Percentiles rank a stretch among this genome's conserved stretches.
Evolutionary conservation across 1,140 invertebrate genomes (phyloP).

Genomic region (Drosophila parabipectinata): DNA sequence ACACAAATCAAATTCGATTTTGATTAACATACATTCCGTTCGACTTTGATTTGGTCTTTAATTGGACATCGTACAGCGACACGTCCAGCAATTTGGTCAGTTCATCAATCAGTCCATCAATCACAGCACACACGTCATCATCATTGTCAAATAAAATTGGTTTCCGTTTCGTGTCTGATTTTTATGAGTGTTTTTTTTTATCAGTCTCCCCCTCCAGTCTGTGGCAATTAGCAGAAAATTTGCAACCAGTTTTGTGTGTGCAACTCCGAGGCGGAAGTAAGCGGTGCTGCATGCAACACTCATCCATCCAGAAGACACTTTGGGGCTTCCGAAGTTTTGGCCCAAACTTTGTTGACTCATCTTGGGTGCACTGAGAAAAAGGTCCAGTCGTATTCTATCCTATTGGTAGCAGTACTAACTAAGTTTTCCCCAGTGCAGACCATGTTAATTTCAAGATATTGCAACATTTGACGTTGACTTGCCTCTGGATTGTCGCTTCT

Average conservation of each 20-base stretch:
- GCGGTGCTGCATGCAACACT: conserved; percentile 30
- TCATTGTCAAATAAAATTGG: conserved; percentile 55
- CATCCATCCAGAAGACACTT: conserved; percentile 26
- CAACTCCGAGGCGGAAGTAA: conserved; percentile 7
- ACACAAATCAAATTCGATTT: conserved; percentile 25
- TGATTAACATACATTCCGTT: conserved; percentile 72
- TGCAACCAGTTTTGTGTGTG: conserved; percentile 40
- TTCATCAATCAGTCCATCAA: conserved; percentile 67
- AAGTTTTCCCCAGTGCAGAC: neutral
- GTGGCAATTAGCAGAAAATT: conserved; percentile 66
- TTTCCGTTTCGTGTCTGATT: conserved; percentile 37
- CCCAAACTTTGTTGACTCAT: conserved; percentile 17
- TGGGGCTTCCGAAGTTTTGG: conserved; percentile 23
- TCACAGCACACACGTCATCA: conserved; percentile 26
- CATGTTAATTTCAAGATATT: conserved; percentile 71
- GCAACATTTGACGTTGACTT: conserved; percentile 64
- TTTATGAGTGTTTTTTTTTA: conserved; percentile 59
- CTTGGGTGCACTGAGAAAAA: conserved; percentile 5
- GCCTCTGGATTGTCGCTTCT: conserved; percentile 25
- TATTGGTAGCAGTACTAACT: neutral
- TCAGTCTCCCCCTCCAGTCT: conserved; percentile 22
- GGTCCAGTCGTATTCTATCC: no score
- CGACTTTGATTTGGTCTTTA: conserved; percentile 49
- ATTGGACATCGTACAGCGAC: conserved; percentile 51
- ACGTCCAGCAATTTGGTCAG: conserved; percentile 46